Conservation (phyloP, 2,888 invertebrate genomes). For the Torymus tubicola region DNA sequence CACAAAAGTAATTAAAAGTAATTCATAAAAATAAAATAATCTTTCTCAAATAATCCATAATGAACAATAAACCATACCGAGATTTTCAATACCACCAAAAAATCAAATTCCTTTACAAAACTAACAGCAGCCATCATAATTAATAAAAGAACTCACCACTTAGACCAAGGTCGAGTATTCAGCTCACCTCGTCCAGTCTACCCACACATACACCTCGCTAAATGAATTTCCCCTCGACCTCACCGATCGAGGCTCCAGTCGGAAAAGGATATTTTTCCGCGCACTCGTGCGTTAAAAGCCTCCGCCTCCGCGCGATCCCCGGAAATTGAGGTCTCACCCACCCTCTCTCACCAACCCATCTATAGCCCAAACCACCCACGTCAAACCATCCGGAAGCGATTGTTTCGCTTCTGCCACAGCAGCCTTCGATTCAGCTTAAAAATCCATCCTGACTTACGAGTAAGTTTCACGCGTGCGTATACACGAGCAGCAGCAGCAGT, state of each 20-base stretch:
- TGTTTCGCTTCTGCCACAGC: constrained; percentile 16
- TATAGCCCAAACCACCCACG: no score
- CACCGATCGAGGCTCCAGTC: not conserved
- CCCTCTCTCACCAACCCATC: no score
- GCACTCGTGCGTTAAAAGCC: constrained; percentile 45
- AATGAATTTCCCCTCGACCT: constrained; percentile 18
- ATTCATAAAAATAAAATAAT: no score
- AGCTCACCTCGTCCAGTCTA: not conserved
- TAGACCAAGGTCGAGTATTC: no score
- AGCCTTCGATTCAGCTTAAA: constrained; percentile 23
- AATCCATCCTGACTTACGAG: constrained; percentile 32
- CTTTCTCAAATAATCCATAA: no score
- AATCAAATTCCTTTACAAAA: no score
- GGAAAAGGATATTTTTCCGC: constrained; percentile 41
- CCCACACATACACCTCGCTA: constrained; percentile 15
- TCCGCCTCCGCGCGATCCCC: constrained; percentile 1
- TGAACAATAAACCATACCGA: no score
- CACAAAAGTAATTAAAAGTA: no score
- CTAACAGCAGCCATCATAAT: no score
- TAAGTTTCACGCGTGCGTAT: not conserved
- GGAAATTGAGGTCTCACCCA: constrained; percentile 49
- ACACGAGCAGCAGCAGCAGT: no score
- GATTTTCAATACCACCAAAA: no score
- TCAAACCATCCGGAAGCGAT: constrained; percentile 17
- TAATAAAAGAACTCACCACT: no score